Evolutionary conservation across 2,797 vertebrate genomes (phyloP).

Genomic region (Tokudaia tokunoshimensis): DNA sequence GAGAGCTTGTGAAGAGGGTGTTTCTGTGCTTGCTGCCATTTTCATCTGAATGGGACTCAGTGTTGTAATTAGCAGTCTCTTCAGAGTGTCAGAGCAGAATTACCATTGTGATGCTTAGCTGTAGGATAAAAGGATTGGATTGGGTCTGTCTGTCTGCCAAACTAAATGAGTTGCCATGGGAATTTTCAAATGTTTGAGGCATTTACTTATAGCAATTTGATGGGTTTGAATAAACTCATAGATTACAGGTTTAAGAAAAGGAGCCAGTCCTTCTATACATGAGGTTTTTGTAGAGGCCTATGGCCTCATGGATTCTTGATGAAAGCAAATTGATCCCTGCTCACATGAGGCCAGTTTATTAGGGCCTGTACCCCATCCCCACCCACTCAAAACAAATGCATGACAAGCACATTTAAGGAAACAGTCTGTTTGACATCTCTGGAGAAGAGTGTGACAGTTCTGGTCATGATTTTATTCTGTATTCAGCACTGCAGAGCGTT

Average conservation of each 20-base stretch:
- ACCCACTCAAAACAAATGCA: conserved; percentile 81
- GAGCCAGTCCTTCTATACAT: conserved; percentile 85
- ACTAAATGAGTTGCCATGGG: conserved; percentile 91
- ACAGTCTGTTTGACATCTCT: conserved; percentile 85
- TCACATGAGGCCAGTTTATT: conserved; percentile 84
- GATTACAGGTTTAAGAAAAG: conserved; percentile 88
- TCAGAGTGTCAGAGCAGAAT: conserved; percentile 88
- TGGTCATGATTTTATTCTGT: conserved; percentile 83
- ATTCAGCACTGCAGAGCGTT: conserved; percentile 86
- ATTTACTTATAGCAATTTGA: conserved; percentile 90
- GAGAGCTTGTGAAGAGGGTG: conserved; percentile 76
- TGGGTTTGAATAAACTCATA: conserved; percentile 90
- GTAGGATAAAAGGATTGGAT: conserved; percentile 90
- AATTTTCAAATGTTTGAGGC: conserved; percentile 90
- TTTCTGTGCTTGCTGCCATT: conserved; percentile 82
- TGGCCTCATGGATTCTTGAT: conserved; percentile 87
- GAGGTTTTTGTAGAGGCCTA: conserved; percentile 82
- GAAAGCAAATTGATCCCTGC: conserved; percentile 86
- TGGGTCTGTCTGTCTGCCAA: conserved; percentile 89
- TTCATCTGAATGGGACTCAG: conserved; percentile 88
- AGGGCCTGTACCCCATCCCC: conserved; percentile 72
- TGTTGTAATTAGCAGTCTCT: conserved; percentile 90
- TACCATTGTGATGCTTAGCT: conserved; percentile 90
- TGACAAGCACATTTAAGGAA: conserved; percentile 85
- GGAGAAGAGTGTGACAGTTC: conserved; percentile 83